A percentile compares a stretch with the other conserved stretches of the same genome.
phyloP scores from a whole-genome alignment of 2,888 invertebrate species.

The Drosophila nr. perissopoda region DNA sequence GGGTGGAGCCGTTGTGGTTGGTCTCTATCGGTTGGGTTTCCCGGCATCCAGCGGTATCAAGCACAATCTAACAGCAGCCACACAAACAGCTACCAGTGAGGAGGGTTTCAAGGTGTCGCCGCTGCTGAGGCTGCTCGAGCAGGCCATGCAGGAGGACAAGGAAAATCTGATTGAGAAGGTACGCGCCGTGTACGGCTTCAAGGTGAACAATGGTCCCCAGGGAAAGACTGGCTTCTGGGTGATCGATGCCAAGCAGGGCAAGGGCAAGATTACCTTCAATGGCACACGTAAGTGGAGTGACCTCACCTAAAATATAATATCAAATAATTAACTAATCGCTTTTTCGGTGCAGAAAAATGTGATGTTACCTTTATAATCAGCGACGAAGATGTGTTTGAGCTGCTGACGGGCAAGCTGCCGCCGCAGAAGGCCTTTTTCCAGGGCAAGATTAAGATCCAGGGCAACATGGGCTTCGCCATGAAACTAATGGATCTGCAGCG shows the following conservation, averaged over 20 bases:
- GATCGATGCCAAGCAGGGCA: slow-evolving; percentile 95
- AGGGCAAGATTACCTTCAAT: slow-evolving; percentile 93
- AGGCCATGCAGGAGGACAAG: slow-evolving; percentile 92
- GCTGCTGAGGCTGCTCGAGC: slow-evolving; percentile 92
- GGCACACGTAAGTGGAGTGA: slow-evolving; percentile 85
- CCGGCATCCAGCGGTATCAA: slow-evolving; percentile 85
- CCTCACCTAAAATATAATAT: neutral
- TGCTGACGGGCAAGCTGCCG: slow-evolving; percentile 96
- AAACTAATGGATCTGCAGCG: slow-evolving; percentile 94
- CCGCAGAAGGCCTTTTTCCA: slow-evolving; percentile 98
- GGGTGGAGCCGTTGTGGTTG: slow-evolving; percentile 97
- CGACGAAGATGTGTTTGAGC: slow-evolving; percentile 94
- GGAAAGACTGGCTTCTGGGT: slow-evolving; percentile 94
- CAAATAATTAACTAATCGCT: slow-evolving; percentile 1
- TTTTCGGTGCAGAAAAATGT: slow-evolving; percentile 88
- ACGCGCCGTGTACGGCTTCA: slow-evolving; percentile 95
- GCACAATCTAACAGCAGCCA: slow-evolving; percentile 82
- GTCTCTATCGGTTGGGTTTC: slow-evolving; percentile 95
- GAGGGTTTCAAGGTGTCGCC: slow-evolving; percentile 92
- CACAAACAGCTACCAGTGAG: slow-evolving; percentile 67
- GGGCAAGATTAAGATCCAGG: slow-evolving; percentile 98
- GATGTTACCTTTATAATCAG: slow-evolving; percentile 95
- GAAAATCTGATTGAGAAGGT: slow-evolving; percentile 93
- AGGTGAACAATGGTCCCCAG: slow-evolving; percentile 91
- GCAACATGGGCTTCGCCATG: slow-evolving; percentile 98